Evolutionary conservation across 2,113 vertebrate species (phyloP).

Genomic region (Pollimyrus isidori): DNA sequence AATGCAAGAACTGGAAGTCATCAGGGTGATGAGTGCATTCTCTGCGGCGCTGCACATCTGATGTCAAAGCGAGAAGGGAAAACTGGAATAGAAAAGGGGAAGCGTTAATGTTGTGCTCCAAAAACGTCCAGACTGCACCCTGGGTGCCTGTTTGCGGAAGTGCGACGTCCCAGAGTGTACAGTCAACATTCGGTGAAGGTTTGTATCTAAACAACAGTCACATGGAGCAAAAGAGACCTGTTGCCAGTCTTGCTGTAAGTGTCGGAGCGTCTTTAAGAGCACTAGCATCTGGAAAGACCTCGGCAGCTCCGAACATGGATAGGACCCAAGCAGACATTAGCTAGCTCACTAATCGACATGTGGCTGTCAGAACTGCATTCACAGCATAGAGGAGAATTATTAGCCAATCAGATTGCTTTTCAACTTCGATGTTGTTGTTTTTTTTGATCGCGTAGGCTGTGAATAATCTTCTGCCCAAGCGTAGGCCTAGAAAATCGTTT

Average conservation of each 20-base stretch:
- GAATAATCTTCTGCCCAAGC: neutral
- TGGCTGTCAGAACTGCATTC: neutral
- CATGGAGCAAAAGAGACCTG: neutral
- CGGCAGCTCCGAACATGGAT: neutral
- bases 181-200: neutral
- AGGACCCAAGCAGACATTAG: neutral
- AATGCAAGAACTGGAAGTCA: neutral
- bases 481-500: neutral
- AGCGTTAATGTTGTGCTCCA: constrained; percentile 26
- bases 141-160: constrained; percentile 26
- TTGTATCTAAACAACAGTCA: neutral
- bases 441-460: neutral
- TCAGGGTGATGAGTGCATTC: neutral
- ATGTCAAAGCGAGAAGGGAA: constrained; percentile 37
- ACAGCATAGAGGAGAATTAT: neutral
- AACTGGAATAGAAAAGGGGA: constrained; percentile 46
- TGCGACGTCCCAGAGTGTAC: constrained; percentile 13
- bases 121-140: constrained; percentile 20
- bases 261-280: neutral
- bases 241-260: neutral
- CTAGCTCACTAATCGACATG: neutral
- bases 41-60: neutral
- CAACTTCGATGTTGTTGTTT: neutral
- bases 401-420: neutral
- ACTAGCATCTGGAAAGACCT: neutral